phyloP scores from a whole-genome alignment of 64 coral and sea anemone genomes.

The Pocillopora verrucosa region DNA sequence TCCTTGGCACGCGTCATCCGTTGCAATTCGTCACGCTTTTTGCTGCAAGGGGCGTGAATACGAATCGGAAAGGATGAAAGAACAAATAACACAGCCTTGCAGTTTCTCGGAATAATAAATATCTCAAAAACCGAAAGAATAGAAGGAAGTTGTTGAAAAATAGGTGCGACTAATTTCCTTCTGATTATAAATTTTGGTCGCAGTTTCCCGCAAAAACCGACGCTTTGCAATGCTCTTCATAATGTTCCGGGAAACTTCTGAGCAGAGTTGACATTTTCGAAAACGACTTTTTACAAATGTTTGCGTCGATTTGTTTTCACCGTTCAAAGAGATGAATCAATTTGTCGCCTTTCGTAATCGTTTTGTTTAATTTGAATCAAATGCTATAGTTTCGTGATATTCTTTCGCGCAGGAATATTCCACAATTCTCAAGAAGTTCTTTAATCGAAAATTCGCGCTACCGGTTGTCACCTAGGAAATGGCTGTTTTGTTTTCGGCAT shows the following conservation, averaged over 20 bases:
- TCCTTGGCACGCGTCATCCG: neutral
- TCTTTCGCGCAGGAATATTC: neutral
- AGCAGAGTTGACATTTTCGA: neutral
- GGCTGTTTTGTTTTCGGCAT: constrained; percentile 62
- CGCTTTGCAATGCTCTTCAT: neutral
- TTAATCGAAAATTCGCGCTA: constrained; percentile 42
- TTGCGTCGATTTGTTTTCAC: neutral
- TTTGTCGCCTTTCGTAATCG: neutral
- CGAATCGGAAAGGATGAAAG: neutral
- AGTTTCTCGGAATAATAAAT: constrained; percentile 2
- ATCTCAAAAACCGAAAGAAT: neutral
- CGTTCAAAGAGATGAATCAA: neutral
- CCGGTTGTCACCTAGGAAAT: constrained; percentile 39
- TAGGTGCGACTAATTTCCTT: neutral
- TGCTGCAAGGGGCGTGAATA: neutral
- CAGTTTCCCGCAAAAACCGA: neutral
- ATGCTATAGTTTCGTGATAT: neutral
- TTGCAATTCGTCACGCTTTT: neutral
- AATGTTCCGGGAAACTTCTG: constrained; percentile 6
- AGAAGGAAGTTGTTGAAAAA: neutral
- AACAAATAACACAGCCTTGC: neutral
- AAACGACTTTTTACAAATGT: neutral
- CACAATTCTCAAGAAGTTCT: neutral
- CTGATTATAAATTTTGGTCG: neutral
- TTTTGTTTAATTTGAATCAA: neutral